phyloP scores from a whole-genome alignment of 2,113 vertebrate genomes.

The Sinocyclocheilus maitianheensis region DNA sequence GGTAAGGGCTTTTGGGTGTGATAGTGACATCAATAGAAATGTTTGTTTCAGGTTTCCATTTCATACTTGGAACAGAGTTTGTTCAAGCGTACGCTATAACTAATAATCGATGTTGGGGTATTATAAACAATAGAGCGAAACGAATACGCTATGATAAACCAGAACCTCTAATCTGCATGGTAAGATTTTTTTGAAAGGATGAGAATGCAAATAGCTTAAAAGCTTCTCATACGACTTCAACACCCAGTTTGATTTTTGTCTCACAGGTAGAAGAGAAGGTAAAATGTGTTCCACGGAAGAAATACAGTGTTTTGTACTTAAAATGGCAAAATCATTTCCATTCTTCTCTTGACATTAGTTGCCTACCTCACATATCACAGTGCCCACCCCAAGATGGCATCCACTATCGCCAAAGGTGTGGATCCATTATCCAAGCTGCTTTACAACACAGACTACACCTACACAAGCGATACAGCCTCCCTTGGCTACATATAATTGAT shows the following conservation, averaged over 20 bases:
- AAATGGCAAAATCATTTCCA: background rate
- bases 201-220: conserved; percentile 5
- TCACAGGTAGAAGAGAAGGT: background rate
- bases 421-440: background rate
- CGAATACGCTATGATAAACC: background rate
- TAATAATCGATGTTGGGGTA: background rate
- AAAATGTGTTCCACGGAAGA: background rate
- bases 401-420: background rate
- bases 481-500: conserved; percentile 75
- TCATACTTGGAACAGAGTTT: background rate
- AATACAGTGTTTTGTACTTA: background rate
- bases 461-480: conserved; percentile 60
- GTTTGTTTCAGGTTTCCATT: conserved; percentile 13
- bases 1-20: background rate
- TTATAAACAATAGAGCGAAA: background rate
- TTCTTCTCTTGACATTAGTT: background rate
- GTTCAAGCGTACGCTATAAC: background rate
- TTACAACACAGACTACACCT: conserved; percentile 32
- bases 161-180: background rate
- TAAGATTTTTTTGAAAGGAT: background rate
- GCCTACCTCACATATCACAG: background rate
- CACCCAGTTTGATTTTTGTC: background rate
- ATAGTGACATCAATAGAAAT: background rate
- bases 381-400: conserved; percentile 17
- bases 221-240: background rate